Base-by-base conservation (phyloP, 2,797 vertebrate genomes). In the Bradypodion ventrale region DNA sequence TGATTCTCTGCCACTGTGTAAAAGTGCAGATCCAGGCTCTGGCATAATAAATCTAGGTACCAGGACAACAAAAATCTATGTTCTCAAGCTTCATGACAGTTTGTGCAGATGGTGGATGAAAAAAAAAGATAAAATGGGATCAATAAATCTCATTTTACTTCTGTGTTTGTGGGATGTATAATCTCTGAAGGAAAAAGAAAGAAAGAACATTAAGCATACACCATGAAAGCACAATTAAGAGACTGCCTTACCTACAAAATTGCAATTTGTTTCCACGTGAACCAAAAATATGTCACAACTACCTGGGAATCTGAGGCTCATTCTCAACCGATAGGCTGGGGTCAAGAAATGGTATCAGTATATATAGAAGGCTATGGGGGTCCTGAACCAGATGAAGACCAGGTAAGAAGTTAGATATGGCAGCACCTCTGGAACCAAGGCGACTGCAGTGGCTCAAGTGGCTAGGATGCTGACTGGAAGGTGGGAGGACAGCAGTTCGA, bases 91-190 rank as follows among this genome's bases (percentile, higher is more conserved):
- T 49, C 37, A 60, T 83, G 86, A 73, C 82, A 91, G 44, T 56
- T 83, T 78, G 56, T 88, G 85, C 75, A 91, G 90, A 91, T 91
- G 85, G 70, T 85, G 23, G 84, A 83, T 85, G 86, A 40, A 87
- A 84, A 87, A 87, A 87, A 91, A 87, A 90, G 68, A 89, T 70
- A 83, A 91, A 77, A 49, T 9, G 44, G 44, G 63, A 90, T 91
- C 56, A n/a, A 94, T 93, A 93, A 91, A 91, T 88, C 84, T 79
- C 89, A 96, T 95, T 96, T 95, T 95, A 89, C 88, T 87, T 89
- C 52, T 40, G 15, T 46, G 37, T 75, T 85, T 89, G 88, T 84
- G 77, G 46, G 88, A 81, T 6, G n/a, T 15, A 80, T 89, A 63
- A 70, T 85, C 42, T 87, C 80, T 89, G 59, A 83, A 78, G 72